Base-by-base conservation (phyloP, 2,113 vertebrate genomes). In the Seriola aureovittata region DNA sequence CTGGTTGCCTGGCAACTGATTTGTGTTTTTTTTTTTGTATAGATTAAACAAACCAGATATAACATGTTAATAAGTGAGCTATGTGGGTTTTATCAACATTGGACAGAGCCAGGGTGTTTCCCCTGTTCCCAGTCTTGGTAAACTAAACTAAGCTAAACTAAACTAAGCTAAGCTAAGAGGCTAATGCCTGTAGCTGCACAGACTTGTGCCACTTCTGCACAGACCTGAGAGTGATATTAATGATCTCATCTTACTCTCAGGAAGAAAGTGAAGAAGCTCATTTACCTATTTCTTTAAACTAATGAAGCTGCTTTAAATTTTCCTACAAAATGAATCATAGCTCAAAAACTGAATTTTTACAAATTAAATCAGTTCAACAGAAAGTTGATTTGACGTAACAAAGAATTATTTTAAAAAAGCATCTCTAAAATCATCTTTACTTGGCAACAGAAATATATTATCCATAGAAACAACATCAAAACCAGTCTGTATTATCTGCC, bases 401-500 rank as follows among this genome's bases (percentile, higher is more conserved):
- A 36, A 32, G 21, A 29, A 71, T 64, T 8, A 38, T 17, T 63
- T 38, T 9, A 55, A 70, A 57, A 38, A 25, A 9, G 8, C 9
- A 55, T 29, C 29, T 29, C 8, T 14, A 44, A 38, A 34, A 80
- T 29, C 25, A 9, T 62, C 23, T 55, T 65, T 48, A 32, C 1
- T 70, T 55, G 21, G 17, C 34, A 62, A 25, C 64, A 62, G n/a
- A 66, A 80, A 23, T 1, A 36, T 8, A 23, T 77, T 73, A 62
- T 29, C 5, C 34, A 59, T 42, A 21, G 16, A 68, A 44, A 64
- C 50, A 58, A 21, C 32, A 59, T 75, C 23, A 52, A 8, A 71
- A 64, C 32, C 44, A 52, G n/a, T 40, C 66, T 32, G 3, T 40
- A 54, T 78, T 71, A 80, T 76, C 54, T 5, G 4, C 55, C 32